phyloP scores from a whole-genome alignment of 2,888 invertebrate species.

The Petrophora chlorosata region DNA sequence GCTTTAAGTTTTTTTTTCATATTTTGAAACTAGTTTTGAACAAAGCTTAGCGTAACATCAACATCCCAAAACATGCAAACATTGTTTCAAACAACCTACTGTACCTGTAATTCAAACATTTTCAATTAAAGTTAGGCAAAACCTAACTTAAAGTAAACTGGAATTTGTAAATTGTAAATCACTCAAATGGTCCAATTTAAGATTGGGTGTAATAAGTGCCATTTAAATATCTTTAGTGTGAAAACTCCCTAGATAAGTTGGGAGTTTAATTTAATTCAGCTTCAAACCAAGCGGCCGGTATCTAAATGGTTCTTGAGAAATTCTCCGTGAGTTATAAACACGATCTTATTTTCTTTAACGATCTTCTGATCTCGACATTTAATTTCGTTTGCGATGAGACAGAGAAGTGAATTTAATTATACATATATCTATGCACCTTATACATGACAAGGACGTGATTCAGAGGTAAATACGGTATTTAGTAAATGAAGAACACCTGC shows the following conservation, averaged over 20 bases:
- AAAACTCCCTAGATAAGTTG: conserved; percentile 53
- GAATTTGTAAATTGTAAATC: too few relatives aligned
- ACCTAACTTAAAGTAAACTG: too few relatives aligned
- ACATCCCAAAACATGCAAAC: too few relatives aligned
- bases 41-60: too few relatives aligned
- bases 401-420: conserved; percentile 1
- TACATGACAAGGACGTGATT: too few relatives aligned
- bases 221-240: conserved; percentile 40
- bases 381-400: conserved; percentile 20
- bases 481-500: too few relatives aligned
- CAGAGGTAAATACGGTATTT: too few relatives aligned
- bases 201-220: conserved; percentile 14
- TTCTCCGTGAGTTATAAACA: conserved; percentile 47
- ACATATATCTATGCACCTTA: background rate
- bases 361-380: conserved; percentile 38
- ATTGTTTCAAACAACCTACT: too few relatives aligned
- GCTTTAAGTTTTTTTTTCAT: too few relatives aligned
- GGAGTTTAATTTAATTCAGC: conserved; percentile 64
- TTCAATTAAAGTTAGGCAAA: background rate
- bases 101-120: background rate
- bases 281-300: conserved; percentile 44
- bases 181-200: conserved; percentile 27
- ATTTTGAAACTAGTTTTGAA: too few relatives aligned
- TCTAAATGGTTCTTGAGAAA: conserved; percentile 49
- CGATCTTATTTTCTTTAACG: conserved; percentile 45